Evolutionary conservation across 1,140 invertebrate genomes (phyloP).

Genomic region (Thaumatotibia leucotreta): DNA sequence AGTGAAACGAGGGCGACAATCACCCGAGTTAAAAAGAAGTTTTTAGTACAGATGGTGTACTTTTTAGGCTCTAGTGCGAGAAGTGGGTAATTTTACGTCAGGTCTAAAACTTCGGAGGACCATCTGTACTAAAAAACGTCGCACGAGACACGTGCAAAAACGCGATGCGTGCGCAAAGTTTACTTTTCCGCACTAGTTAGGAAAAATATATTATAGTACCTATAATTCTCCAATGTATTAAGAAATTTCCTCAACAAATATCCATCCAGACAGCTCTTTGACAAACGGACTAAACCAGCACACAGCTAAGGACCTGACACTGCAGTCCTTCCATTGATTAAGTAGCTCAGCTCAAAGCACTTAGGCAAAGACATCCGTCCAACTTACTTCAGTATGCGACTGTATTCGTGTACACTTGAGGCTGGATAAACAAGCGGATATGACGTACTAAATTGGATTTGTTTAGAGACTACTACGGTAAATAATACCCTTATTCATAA

Average conservation of each 20-base stretch:
- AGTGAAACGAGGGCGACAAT: too few species aligned
- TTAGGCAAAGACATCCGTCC: background rate
- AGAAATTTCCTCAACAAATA: background rate
- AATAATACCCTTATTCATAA: too few species aligned
- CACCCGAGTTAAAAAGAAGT: too few species aligned
- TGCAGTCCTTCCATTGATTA: background rate
- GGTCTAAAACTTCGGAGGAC: too few species aligned
- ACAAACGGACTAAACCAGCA: slow-evolving; percentile 4
- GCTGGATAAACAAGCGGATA: background rate
- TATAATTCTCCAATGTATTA: background rate
- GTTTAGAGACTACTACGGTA: background rate
- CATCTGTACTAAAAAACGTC: too few species aligned
- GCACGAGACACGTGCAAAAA: too few species aligned
- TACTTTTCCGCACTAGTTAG: too few species aligned
- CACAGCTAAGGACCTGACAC: background rate
- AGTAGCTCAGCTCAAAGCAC: background rate
- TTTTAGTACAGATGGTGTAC: too few species aligned
- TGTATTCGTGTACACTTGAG: background rate
- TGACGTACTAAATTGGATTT: background rate
- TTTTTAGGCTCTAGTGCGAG: too few species aligned
- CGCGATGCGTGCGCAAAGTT: too few species aligned
- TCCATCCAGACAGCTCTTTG: background rate
- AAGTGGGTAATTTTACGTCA: too few species aligned
- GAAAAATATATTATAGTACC: too few species aligned
- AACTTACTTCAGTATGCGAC: background rate